Percentiles rank a stretch among this genome's conserved stretches.
Evolutionary conservation across 2,888 invertebrate genomes (phyloP).

Genomic region (Cosmia pyralina): DNA sequence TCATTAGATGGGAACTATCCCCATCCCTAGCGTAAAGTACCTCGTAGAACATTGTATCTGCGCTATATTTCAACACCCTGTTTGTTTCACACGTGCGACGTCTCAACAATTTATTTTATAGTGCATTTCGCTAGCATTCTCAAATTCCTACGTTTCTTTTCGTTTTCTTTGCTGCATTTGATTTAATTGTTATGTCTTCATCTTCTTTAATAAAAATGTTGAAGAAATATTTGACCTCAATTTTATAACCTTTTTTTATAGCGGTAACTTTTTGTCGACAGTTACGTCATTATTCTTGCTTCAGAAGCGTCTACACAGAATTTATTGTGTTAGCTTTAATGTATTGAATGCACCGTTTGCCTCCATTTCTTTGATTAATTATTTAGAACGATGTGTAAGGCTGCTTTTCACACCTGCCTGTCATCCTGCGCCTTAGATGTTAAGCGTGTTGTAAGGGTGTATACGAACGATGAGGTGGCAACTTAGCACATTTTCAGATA

Average conservation of each 20-base stretch:
- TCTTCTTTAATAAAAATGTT: background rate
- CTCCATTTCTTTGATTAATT: slow-evolving; percentile 54
- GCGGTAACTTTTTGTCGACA: slow-evolving; percentile 10
- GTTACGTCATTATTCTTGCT: slow-evolving; percentile 27
- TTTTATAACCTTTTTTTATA: slow-evolving; percentile 32
- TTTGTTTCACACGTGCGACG: slow-evolving; percentile 46
- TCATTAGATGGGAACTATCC: slow-evolving; percentile 36
- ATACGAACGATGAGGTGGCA: slow-evolving; percentile 37
- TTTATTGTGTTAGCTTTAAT: slow-evolving; percentile 48
- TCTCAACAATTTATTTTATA: slow-evolving; percentile 53
- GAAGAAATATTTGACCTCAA: slow-evolving; percentile 16
- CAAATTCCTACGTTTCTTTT: slow-evolving; percentile 18
- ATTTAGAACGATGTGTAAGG: slow-evolving; percentile 37
- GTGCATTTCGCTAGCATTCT: slow-evolving; percentile 44
- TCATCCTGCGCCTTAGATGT: slow-evolving; percentile 41
- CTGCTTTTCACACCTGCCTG: slow-evolving; percentile 46
- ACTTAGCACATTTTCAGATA: slow-evolving; percentile 29
- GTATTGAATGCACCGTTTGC: slow-evolving; percentile 35
- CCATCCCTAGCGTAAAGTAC: slow-evolving; percentile 37
- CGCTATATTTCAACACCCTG: slow-evolving; percentile 38
- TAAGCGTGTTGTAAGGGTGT: slow-evolving; percentile 35
- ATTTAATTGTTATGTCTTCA: slow-evolving; percentile 25
- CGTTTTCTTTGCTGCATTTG: slow-evolving; percentile 13
- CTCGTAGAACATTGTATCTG: slow-evolving; percentile 43
- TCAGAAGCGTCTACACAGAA: slow-evolving; percentile 3